These are phyloP conservation scores for Halcyon senegalensis DNA, from an alignment of 2,113 vertebrate genomes.

Conservation along the genomic window DNA sequence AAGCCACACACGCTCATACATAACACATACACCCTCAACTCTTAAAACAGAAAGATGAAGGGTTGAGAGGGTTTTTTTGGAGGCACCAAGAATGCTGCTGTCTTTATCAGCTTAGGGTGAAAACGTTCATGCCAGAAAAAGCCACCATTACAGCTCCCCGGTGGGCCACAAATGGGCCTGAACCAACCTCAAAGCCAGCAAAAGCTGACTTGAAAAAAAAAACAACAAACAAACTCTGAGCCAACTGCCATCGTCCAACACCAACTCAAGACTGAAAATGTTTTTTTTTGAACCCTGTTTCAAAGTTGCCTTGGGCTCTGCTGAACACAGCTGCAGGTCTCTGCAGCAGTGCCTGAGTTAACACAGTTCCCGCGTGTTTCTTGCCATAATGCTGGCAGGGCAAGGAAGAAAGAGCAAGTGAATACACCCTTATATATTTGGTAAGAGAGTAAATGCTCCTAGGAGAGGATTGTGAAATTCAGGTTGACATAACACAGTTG, in stretches of 20 bases:
- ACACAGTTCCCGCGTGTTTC: fast-evolving
- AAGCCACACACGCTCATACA: not conserved
- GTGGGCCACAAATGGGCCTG: not conserved
- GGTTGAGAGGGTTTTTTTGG: not conserved
- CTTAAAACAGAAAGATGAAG: not conserved
- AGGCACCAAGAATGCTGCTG: not conserved
- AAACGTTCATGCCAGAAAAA: not conserved
- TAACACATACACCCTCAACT: not conserved
- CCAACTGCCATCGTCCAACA: not conserved
- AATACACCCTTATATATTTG: not conserved
- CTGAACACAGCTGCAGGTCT: not conserved
- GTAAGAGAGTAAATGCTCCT: not conserved
- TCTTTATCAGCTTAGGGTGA: not conserved
- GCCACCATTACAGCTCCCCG: fast-evolving
- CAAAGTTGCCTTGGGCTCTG: not conserved
- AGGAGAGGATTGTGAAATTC: not conserved
- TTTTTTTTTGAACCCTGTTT: not conserved
- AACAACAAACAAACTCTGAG: not conserved
- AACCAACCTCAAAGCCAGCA: not conserved
- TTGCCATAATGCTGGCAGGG: fast-evolving
- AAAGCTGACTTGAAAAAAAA: not conserved
- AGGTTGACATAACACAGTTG: not conserved
- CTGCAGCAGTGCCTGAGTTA: not conserved
- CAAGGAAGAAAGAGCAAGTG: not conserved
- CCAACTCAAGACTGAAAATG: not conserved